These are phyloP conservation scores for Fragum sueziense DNA, from an alignment of 2,888 invertebrate genomes.

Conservation along the genomic window DNA sequence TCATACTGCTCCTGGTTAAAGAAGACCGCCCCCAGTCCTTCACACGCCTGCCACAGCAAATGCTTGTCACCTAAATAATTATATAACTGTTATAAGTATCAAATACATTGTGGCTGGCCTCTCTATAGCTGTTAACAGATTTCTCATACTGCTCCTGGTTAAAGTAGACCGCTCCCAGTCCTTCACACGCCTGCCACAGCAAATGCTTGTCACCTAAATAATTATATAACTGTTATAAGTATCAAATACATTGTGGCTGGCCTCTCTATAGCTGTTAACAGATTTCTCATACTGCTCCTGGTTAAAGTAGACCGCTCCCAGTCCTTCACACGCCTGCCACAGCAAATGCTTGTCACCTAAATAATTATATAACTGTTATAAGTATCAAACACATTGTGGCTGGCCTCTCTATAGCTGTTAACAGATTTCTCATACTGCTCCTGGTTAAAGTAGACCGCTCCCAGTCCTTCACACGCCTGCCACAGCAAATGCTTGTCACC, in stretches of 20 bases:
- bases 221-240: too few species aligned
- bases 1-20: slow-evolving; percentile 50
- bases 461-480: slow-evolving; percentile 70
- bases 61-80: slow-evolving; percentile 64
- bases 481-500: slow-evolving; percentile 68
- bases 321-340: slow-evolving; percentile 71
- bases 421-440: slow-evolving; percentile 22
- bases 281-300: slow-evolving; percentile 31
- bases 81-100: too few species aligned
- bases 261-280: background rate
- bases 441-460: slow-evolving; percentile 62
- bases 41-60: slow-evolving; percentile 70
- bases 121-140: background rate
- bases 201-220: slow-evolving; percentile 66
- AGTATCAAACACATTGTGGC: background rate
- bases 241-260: background rate
- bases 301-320: slow-evolving; percentile 65
- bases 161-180: slow-evolving; percentile 66
- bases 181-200: slow-evolving; percentile 71
- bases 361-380: too few species aligned
- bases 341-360: slow-evolving; percentile 67
- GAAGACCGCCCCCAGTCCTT: slow-evolving; percentile 67
- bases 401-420: background rate
- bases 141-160: slow-evolving; percentile 40
- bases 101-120: background rate